Percentiles rank a stretch among this genome's conserved stretches.
Conservation (phyloP, 2,888 invertebrate genomes). For the Andrena dorsata region DNA sequence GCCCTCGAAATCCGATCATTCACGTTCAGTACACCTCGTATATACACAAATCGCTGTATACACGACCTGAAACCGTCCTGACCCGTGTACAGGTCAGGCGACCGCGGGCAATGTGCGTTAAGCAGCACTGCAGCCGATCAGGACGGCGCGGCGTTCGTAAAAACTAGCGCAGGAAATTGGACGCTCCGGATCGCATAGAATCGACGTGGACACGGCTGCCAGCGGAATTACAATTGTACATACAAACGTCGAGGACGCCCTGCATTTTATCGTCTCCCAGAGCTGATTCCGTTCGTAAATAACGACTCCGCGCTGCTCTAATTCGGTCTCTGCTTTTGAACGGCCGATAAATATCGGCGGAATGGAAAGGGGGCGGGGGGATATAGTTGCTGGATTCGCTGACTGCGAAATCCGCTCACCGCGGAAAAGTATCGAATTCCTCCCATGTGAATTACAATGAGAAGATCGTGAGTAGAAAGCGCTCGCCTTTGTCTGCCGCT, state of each 20-base stretch:
- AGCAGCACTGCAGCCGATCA: no score
- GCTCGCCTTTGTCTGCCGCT: conserved; percentile 19
- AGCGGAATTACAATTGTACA: conserved; percentile 10
- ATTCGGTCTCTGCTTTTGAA: conserved; percentile 8
- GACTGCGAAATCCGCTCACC: background rate
- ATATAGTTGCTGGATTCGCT: background rate
- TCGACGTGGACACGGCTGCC: background rate
- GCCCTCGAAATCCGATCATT: no score
- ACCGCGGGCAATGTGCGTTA: no score
- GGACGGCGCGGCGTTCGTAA: background rate
- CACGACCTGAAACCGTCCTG: no score
- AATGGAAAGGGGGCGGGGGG: no score
- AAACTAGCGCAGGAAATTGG: conserved; percentile 1
- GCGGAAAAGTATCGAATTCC: conserved; percentile 40
- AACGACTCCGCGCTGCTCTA: conserved; percentile 6
- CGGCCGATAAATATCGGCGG: conserved; percentile 3
- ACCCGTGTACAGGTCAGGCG: no score
- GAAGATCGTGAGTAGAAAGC: conserved; percentile 20
- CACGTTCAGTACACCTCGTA: no score
- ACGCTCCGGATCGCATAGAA: background rate
- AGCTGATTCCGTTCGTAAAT: conserved; percentile 22
- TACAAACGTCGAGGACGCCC: background rate
- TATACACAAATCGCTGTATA: no score
- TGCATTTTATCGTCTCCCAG: background rate
- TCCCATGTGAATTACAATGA: conserved; percentile 24